Conservation (phyloP, 2,113 vertebrate genomes). For the Bungarus multicinctus region DNA sequence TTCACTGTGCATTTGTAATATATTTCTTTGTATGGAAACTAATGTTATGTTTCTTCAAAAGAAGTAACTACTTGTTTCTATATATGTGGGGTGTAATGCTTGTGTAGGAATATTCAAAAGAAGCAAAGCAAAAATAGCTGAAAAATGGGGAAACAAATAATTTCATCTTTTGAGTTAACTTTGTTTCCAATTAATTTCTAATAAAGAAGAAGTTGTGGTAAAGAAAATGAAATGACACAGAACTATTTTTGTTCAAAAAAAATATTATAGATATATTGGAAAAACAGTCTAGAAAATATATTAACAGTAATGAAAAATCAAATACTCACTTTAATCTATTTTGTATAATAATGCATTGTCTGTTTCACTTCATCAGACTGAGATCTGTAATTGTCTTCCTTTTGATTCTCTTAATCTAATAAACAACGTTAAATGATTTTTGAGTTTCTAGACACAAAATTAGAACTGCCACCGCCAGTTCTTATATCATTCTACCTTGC, state of each 20-base stretch:
- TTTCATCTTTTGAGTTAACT: neutral
- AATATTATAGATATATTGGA: neutral
- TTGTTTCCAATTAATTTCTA: neutral
- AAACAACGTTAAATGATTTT: neutral
- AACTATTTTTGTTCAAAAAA: neutral
- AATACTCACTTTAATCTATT: constrained; percentile 14
- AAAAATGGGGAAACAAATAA: neutral
- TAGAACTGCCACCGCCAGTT: neutral
- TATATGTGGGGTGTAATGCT: neutral
- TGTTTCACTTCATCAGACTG: constrained; percentile 24
- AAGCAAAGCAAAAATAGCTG: neutral
- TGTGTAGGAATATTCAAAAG: neutral
- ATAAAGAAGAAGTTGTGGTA: neutral
- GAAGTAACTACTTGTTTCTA: neutral
- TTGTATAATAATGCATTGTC: constrained; percentile 31
- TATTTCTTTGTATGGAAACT: neutral
- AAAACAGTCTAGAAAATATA: constrained; percentile 24
- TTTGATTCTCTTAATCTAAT: constrained; percentile 12
- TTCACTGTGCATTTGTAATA: neutral
- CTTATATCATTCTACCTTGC: constrained; percentile 9
- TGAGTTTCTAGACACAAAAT: neutral
- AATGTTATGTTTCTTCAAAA: neutral
- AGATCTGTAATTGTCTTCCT: constrained; percentile 19
- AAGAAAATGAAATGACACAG: neutral
- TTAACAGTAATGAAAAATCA: neutral